phyloP scores from a whole-genome alignment of 2,888 invertebrate genomes.

The Ypsolopha sequella region DNA sequence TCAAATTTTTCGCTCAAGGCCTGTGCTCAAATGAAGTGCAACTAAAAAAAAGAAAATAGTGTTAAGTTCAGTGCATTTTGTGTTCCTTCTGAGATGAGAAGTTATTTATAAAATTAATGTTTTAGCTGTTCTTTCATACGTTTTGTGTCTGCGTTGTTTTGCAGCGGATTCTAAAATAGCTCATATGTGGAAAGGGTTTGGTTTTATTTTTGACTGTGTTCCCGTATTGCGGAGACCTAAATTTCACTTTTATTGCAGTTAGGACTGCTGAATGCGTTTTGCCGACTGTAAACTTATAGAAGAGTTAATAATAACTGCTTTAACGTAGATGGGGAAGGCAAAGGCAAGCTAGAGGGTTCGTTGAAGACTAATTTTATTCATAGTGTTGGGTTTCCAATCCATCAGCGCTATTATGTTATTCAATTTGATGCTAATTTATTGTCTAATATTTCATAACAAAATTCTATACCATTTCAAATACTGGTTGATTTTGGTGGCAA shows the following conservation, averaged over 20 bases:
- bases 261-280: conserved; percentile 1
- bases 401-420: too few relatives aligned
- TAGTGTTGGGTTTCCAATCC: too few relatives aligned
- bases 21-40: not conserved
- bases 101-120: conserved; percentile 11
- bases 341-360: too few relatives aligned
- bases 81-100: conserved; percentile 1
- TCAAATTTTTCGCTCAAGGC: not conserved
- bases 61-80: conserved; percentile 2
- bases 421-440: too few relatives aligned
- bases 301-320: not conserved
- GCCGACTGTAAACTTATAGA: conserved; percentile 1
- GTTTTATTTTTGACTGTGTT: conserved; percentile 41
- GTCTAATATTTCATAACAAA: too few relatives aligned
- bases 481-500: too few relatives aligned
- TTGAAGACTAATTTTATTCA: too few relatives aligned
- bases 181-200: conserved; percentile 42
- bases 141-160: conserved; percentile 47
- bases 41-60: not conserved
- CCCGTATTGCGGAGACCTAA: conserved; percentile 16
- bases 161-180: conserved; percentile 48
- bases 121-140: conserved; percentile 14
- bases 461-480: not conserved
- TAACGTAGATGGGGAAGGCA: not conserved
- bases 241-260: conserved; percentile 16